Evolutionary conservation across 2,113 vertebrate genomes (phyloP).

Genomic region (Hydrolagus affinis): DNA sequence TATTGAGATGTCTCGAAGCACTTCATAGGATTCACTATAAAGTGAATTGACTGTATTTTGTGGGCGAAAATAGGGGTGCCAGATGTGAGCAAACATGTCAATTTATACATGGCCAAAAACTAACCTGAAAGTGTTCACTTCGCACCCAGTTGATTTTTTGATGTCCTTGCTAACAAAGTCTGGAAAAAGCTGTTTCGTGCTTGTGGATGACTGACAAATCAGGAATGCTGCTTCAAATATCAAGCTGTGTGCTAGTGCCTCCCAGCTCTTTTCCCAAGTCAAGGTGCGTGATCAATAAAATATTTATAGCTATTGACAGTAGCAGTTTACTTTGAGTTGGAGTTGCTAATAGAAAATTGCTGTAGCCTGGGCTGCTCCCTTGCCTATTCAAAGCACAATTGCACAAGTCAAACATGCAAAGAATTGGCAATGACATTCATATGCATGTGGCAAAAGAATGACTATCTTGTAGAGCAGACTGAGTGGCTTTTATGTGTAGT

Average conservation of each 20-base stretch:
- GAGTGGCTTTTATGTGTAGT: conserved; percentile 21
- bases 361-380: not conserved
- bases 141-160: not conserved
- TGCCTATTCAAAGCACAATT: conserved; percentile 1
- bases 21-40: too few species aligned
- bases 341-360: not conserved
- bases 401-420: not conserved
- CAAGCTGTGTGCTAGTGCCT: not conserved
- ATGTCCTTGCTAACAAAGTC: not conserved
- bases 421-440: conserved; percentile 21
- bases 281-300: not conserved
- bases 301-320: conserved; percentile 21
- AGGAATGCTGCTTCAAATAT: not conserved
- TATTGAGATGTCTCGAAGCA: too few species aligned
- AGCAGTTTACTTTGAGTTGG: not conserved
- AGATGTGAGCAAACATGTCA: not conserved
- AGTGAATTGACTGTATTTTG: too few species aligned
- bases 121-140: not conserved
- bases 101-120: not conserved
- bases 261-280: not conserved
- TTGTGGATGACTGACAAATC: not conserved
- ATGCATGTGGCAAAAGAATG: not conserved
- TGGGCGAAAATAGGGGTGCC: not conserved
- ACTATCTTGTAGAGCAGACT: conserved; percentile 8
- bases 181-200: not conserved